Conservation (phyloP, 2,797 vertebrate genomes). For the Nannoperca obscura region DNA sequence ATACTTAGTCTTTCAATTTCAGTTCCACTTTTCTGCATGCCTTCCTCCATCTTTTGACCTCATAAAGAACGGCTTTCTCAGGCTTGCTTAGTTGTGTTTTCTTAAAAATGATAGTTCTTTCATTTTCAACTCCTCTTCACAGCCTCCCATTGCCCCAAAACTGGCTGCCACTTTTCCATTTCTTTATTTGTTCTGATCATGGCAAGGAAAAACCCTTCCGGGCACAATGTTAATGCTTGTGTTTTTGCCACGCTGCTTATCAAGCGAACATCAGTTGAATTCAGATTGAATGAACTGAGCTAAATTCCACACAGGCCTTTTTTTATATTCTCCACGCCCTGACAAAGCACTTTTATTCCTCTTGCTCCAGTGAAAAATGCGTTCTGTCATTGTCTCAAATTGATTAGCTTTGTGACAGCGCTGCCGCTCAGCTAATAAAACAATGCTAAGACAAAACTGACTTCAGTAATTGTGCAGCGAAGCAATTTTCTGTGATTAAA, state of each 20-base stretch:
- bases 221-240: not conserved
- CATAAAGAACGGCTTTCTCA: slow-evolving; percentile 17
- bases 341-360: slow-evolving; percentile 13
- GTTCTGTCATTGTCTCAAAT: slow-evolving; percentile 26
- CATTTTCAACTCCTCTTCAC: slow-evolving; percentile 14
- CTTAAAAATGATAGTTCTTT: slow-evolving; percentile 7
- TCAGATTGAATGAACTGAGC: slow-evolving; percentile 22
- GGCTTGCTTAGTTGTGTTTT: not conserved
- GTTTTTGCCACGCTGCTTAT: not conserved
- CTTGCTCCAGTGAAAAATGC: not conserved
- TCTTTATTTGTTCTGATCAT: not conserved
- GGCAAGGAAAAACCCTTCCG: not conserved
- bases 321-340: not conserved
- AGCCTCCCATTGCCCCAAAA: not conserved
- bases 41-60: slow-evolving; percentile 8
- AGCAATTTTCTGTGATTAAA: slow-evolving; percentile 58
- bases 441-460: slow-evolving; percentile 47
- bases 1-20: slow-evolving; percentile 26
- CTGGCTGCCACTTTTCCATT: too few species aligned
- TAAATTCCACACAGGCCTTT: not conserved
- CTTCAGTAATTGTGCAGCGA: slow-evolving; percentile 39
- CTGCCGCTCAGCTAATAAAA: slow-evolving; percentile 40
- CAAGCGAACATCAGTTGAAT: not conserved
- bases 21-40: slow-evolving; percentile 50
- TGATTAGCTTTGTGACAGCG: slow-evolving; percentile 53